Conservation (phyloP, 2,113 vertebrate species). For the Puffinus mauretanicus region DNA sequence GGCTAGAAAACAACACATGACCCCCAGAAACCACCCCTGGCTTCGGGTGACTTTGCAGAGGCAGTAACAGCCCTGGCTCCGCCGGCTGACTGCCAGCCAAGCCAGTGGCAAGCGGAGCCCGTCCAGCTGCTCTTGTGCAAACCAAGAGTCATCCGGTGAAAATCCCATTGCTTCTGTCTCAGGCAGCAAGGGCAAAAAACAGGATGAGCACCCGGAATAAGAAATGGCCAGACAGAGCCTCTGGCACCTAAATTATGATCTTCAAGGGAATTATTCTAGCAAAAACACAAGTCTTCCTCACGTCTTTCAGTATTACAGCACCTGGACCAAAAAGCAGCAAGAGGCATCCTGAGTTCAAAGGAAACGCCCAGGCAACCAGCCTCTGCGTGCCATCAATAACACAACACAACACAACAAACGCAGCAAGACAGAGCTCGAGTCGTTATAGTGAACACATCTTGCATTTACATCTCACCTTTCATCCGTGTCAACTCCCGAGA, state of each 20-base stretch:
- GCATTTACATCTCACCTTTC: background rate
- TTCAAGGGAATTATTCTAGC: background rate
- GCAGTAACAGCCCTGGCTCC: accelerated
- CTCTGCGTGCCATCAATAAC: background rate
- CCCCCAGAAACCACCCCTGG: background rate
- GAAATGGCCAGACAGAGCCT: background rate
- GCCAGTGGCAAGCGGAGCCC: background rate
- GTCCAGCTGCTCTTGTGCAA: background rate
- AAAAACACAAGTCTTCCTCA: background rate
- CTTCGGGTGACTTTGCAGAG: background rate
- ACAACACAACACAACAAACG: background rate
- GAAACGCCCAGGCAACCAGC: background rate
- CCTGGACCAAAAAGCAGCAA: background rate
- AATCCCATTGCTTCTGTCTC: background rate
- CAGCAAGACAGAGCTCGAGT: background rate
- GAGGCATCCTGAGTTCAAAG: background rate
- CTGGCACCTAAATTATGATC: background rate
- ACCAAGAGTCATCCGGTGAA: background rate
- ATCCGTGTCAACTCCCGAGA: background rate
- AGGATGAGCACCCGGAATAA: background rate
- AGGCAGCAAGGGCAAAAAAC: background rate
- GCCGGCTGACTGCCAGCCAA: background rate
- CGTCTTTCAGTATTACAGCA: background rate
- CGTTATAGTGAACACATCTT: background rate
- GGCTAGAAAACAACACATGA: background rate